Evolutionary conservation across 2,797 vertebrate species (phyloP).

Genomic region (Fundulus diaphanus): DNA sequence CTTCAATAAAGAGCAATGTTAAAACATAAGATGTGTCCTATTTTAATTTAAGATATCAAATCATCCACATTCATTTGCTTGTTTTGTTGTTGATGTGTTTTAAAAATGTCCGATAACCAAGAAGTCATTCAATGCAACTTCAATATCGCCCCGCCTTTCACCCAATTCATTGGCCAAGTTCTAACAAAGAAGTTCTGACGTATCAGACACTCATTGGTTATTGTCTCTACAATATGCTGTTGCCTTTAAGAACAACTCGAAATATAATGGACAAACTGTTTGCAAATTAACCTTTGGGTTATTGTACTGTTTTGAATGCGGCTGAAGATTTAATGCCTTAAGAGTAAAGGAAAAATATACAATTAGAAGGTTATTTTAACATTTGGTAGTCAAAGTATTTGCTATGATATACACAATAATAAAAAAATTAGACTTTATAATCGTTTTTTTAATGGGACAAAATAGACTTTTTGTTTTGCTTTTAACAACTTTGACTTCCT

Average conservation of each 20-base stretch:
- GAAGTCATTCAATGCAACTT: slow-evolving; percentile 1
- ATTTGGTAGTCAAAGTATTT: not conserved
- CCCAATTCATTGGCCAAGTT: slow-evolving; percentile 46
- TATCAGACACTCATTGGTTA: slow-evolving; percentile 40
- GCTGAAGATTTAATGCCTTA: not conserved
- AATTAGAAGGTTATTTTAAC: not conserved
- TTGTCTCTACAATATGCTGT: not conserved
- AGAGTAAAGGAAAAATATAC: not conserved
- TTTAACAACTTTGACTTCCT: not conserved
- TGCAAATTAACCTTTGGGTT: too few relatives aligned
- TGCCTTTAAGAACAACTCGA: not conserved
- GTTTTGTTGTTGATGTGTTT: not conserved
- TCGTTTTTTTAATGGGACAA: not conserved
- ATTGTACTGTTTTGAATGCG: too few relatives aligned
- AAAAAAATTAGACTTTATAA: not conserved
- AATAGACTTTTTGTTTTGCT: not conserved
- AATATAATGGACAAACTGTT: too few relatives aligned
- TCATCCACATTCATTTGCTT: not conserved
- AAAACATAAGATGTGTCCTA: not conserved
- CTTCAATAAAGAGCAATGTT: not conserved
- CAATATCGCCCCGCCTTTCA: slow-evolving; percentile 49
- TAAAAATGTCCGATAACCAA: not conserved
- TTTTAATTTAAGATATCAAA: not conserved
- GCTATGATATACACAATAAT: too few relatives aligned
- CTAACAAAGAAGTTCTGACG: slow-evolving; percentile 31